phyloP scores from a whole-genome alignment of 1,140 invertebrate species.

The Pseudomyrmex pallidus region DNA sequence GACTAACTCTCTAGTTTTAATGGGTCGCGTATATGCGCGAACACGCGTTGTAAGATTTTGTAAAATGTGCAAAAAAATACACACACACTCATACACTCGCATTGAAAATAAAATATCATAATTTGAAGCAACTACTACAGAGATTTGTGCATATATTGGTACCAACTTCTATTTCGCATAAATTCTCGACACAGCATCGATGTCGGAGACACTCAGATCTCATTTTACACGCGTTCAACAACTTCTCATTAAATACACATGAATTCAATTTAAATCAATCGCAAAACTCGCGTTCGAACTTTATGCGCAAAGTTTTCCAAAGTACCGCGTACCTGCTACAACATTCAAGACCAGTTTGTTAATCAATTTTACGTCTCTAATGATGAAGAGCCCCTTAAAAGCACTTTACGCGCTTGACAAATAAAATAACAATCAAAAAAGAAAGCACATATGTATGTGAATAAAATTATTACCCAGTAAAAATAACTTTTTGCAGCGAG shows the following conservation, averaged over 20 bases:
- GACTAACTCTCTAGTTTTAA: neutral
- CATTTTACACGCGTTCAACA: constrained; percentile 24
- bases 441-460: no score
- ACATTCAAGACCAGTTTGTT: neutral
- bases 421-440: no score
- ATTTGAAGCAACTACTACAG: no score
- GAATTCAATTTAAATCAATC: constrained; percentile 19
- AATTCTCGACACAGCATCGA: neutral
- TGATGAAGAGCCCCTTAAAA: neutral
- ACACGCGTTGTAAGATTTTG: neutral
- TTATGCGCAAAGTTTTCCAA: constrained; percentile 6
- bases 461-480: constrained; percentile 1
- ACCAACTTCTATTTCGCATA: constrained; percentile 14
- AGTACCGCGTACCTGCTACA: neutral
- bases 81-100: neutral
- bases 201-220: no score
- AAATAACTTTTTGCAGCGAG: neutral
- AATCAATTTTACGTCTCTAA: constrained; percentile 1
- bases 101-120: neutral
- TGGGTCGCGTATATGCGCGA: neutral
- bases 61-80: neutral
- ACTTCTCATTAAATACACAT: constrained; percentile 16
- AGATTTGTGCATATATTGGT: neutral
- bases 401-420: no score
- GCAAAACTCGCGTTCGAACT: constrained; percentile 1